These are phyloP conservation scores for Crioceris asparagi DNA, from an alignment of 2,888 invertebrate genomes.

Conservation along the genomic window DNA sequence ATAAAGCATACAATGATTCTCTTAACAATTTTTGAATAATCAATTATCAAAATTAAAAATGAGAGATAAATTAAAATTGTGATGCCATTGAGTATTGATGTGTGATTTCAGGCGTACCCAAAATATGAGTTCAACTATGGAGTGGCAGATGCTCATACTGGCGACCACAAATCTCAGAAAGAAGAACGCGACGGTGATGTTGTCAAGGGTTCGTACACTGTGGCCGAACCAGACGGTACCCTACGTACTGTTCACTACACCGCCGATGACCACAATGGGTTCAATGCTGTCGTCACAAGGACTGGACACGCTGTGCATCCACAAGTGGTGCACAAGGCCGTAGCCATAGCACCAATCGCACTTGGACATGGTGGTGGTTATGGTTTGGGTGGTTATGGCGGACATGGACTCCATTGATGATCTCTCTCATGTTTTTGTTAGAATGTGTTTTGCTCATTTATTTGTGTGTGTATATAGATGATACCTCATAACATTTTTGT, in stretches of 20 bases:
- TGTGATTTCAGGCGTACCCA: slow-evolving; percentile 39
- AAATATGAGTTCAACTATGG: slow-evolving; percentile 56
- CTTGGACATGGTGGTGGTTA: slow-evolving; percentile 12
- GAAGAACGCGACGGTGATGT: slow-evolving; percentile 47
- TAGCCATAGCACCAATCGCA: slow-evolving; percentile 16
- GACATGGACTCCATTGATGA: background rate
- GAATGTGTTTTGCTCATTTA: too few species aligned
- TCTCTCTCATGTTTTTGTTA: too few species aligned
- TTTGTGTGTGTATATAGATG: too few species aligned
- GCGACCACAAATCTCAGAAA: slow-evolving; percentile 42
- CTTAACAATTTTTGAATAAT: too few species aligned
- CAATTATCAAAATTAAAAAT: too few species aligned
- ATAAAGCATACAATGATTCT: too few species aligned
- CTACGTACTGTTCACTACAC: slow-evolving; percentile 49
- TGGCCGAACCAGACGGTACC: slow-evolving; percentile 39
- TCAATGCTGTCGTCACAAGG: slow-evolving; percentile 59
- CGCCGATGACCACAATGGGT: slow-evolving; percentile 60
- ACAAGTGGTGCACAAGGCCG: slow-evolving; percentile 27
- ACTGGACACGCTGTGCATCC: slow-evolving; percentile 42
- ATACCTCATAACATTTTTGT: too few species aligned
- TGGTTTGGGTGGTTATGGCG: slow-evolving; percentile 10
- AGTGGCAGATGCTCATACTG: slow-evolving; percentile 51
- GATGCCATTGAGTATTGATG: too few species aligned
- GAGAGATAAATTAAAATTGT: too few species aligned
- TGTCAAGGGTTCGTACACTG: slow-evolving; percentile 47